Base-by-base conservation (phyloP, 2,113 vertebrate genomes). In the Eudorcas thomsonii region DNA sequence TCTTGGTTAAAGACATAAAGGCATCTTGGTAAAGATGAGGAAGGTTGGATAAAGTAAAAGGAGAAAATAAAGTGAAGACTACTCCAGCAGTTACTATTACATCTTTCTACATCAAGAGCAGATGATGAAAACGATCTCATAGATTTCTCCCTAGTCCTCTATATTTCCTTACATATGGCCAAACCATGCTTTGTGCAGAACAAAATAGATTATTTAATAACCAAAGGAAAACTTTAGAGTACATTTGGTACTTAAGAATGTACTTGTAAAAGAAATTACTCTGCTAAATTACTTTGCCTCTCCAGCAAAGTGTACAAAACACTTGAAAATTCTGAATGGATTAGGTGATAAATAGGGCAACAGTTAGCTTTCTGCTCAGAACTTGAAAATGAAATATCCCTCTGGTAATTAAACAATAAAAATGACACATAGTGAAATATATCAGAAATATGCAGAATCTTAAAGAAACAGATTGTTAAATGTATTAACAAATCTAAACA, bases 171-270 rank as follows among this genome's bases (percentile, higher is more conserved):
- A 64, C 6, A 91, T 6, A 77, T 28, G 50, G 88, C 57, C 78
- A 97, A 96, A 91, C 52, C n/a, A 89, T 90, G 83, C n/a, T 91
- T 77, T 50, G 43, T 93, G 55, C n/a, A 91, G 28, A 67, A 91
- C 5, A 80, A 59, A 97, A 91, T 2, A 50, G 12, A n/a, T 48
- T 89, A 21, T 26, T 57, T 82, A 94, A 71, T 39, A 86, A 85
- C 59, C 91, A 96, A 86, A 94, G 36, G 71, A 95, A 92, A 64
- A 84, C n/a, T 80, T 90, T 9, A 80, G 4, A 12, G 30, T 71
- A 77, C 14, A 45, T 77, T 67, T 88, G 11, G 15, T 85, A 81
- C 28, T 90, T 86, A 48, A 88, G 4, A 93, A 50, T 80, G 62
- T 92, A 78, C 52, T 93, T 88, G 48, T 88, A 92, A 95, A 90